Evolutionary conservation across 92 coral and sea anemone species (phyloP), one percentile per base, ranked within the genome.

Genomic region (Anthopleura xanthogrammica): DNA sequence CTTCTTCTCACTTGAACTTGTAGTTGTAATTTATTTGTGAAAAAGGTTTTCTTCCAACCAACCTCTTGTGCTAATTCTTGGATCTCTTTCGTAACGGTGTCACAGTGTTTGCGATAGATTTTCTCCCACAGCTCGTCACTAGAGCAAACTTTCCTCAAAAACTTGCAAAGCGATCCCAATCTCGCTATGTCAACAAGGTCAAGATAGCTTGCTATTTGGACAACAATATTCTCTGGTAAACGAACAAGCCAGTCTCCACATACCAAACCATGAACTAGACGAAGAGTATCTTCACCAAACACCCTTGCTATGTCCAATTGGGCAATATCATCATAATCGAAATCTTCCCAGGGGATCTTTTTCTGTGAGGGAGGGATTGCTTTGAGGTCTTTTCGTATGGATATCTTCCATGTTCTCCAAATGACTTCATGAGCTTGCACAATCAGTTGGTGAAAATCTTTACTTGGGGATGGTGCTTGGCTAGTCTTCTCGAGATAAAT

Each of bases 191-290:
- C 98, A 68, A 90, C 89, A 58, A 96, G 90, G 66, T 94, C 98
- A 42, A 96, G 92, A 54, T 82, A 85, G 79, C 91, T 62, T 52
- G 93, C 95, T n/a, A 96, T 89, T 71, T 86, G 96, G 52, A 92
- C 87, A 42, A 96, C 91, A 74, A 90, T 78, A 40, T 83, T 79
- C 46, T 89, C 78, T 43, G 99, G 99, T 54, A 96, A 86, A 13
- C 99, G 98, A 56, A 95, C 95, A 16, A 96, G 88, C 99, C 99
- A 96, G 82, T 96, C 99, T 76, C 97, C 97, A 72, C 99, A 96
- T 23, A 92, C 95, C 68, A 91, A 87, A 58, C 95, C 92, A 73
- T 96, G 98, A 16, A 96, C 99, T 39, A 92, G 90, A 78, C 99
- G 97, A 74, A 96, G 82, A 16, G 97, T 89, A 52, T 94, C 90